Conservation (phyloP, 2,113 vertebrate species). For the Dolichallabes microphthalmus region DNA sequence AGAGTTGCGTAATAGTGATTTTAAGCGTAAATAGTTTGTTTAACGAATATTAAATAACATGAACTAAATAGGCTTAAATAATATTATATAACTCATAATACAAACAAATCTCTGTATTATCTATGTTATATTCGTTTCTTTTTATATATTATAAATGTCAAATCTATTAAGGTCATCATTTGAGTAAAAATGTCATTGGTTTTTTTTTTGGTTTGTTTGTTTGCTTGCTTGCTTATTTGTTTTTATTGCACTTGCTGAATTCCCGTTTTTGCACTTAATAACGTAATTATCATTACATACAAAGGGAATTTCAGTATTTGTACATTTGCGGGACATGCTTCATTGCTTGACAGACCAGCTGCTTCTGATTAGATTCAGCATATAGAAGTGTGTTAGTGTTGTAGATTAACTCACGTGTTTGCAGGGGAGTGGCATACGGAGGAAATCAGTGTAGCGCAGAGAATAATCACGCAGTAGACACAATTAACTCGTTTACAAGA, state of each 20-base stretch:
- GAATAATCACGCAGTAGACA: not conserved
- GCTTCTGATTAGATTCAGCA: constrained; percentile 36
- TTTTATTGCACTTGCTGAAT: not conserved
- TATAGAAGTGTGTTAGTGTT: constrained; percentile 1
- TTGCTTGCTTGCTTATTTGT: no score
- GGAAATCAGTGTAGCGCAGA: not conserved
- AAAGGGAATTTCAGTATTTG: not conserved
- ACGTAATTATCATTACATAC: no score
- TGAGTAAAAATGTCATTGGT: not conserved
- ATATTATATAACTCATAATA: no score
- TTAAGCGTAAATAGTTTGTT: not conserved
- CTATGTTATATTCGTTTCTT: not conserved
- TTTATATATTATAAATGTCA: not conserved
- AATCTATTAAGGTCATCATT: not conserved
- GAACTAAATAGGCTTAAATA: not conserved
- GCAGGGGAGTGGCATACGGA: constrained; percentile 3
- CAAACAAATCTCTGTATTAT: not conserved
- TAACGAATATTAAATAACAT: not conserved
- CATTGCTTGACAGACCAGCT: constrained; percentile 49
- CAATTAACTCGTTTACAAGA: not conserved
- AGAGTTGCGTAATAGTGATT: no score
- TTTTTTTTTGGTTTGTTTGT: not conserved
- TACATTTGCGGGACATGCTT: not conserved
- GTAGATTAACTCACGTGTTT: constrained; percentile 55
- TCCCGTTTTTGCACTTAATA: not conserved